Evolutionary conservation across 1,140 invertebrate genomes (phyloP), one percentile per base, ranked within the genome.

Genomic region (Bombus fervidus): DNA sequence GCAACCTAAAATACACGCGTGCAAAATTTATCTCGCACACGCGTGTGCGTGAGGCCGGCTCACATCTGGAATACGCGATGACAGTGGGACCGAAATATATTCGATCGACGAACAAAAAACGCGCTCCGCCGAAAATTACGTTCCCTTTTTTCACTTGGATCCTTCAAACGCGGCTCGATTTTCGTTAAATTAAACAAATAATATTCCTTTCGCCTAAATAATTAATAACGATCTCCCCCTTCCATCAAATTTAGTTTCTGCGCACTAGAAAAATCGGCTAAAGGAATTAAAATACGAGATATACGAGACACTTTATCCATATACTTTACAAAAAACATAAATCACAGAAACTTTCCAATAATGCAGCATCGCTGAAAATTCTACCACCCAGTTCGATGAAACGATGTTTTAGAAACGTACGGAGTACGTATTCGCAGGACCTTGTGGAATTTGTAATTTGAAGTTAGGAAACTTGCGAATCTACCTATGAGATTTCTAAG

Each of bases 21-120:
- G 83, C 83, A 57, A 82, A 87, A 87, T 87, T 86, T 87, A 87
- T 87, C 86, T 66, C 77, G 83, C 68, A 72, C 75, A 57, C 57
- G 53, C 78, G 71, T 81, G 47, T 66, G 78, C 57, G 43, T 31
- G 83, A 77, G 59, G 47, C 37, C 28, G 28, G 74, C 80, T 77
- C 83, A 72, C 87, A 88, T 88, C 87, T 88, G 87, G 87, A 80
- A 86, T 86, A 88, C 87, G 87, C 80, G 87, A 88, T 88, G 87
- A 88, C 87, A 88, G 87, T 88, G 85, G 79, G 85, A 88, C 87
- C 74, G 85, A 88, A 88, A 88, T 88, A 88, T 88, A 88, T 86
- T 75, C 79, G 78, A 86, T 86, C 69, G 68, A 86, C 78, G 84
- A 88, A 79, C 84, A 88, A 86, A 88, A 88, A 87, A 79, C 39